Conservation (phyloP, 2,113 vertebrate genomes). For the Carassius gibelio region DNA sequence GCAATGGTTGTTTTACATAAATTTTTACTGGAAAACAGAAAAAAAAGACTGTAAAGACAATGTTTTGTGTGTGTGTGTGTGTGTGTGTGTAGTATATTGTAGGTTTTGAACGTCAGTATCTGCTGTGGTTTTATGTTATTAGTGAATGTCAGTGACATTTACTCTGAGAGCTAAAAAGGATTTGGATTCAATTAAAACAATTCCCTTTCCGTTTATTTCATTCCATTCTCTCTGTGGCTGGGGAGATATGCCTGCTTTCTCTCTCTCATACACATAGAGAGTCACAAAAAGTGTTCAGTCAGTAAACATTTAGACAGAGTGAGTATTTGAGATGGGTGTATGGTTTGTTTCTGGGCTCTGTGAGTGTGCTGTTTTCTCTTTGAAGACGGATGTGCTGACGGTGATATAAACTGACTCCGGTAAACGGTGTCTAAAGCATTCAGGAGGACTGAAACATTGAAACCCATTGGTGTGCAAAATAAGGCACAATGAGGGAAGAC, state of each 20-base stretch:
- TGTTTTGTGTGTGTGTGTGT: no score
- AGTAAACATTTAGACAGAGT: constrained; percentile 64
- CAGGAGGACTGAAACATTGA: neutral
- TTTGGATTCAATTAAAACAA: constrained; percentile 7
- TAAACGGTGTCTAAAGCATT: constrained; percentile 11
- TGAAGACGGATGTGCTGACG: neutral
- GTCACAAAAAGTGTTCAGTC: constrained; percentile 47
- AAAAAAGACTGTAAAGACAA: neutral
- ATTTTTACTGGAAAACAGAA: neutral
- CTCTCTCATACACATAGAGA: neutral
- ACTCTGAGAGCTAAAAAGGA: constrained; percentile 13
- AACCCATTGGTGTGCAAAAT: neutral
- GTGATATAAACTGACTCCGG: neutral
- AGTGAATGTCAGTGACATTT: constrained; percentile 10
- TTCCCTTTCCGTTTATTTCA: neutral
- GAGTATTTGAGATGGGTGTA: constrained; percentile 13
- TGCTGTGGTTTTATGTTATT: neutral
- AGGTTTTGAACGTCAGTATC: neutral
- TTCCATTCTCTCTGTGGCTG: neutral
- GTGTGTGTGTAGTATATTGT: neutral
- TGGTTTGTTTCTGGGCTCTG: constrained; percentile 35
- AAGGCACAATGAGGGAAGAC: neutral
- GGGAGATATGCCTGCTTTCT: constrained; percentile 61
- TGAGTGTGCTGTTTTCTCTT: constrained; percentile 14
- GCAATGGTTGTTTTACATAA: no score